These are phyloP conservation scores for Tholera decimalis DNA, from an alignment of 2,888 invertebrate genomes.

Conservation along the genomic window DNA sequence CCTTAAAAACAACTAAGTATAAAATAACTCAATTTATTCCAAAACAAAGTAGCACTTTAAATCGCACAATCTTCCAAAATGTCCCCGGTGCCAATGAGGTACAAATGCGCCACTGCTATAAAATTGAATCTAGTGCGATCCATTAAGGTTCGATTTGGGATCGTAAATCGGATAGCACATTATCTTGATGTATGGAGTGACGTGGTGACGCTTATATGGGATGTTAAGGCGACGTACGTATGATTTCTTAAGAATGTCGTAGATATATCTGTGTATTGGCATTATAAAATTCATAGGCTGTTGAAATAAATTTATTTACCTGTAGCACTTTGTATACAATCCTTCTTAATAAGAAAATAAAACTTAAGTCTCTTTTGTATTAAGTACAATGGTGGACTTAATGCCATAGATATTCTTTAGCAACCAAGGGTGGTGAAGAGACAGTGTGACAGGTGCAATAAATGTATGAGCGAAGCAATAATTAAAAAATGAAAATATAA, in stretches of 20 bases:
- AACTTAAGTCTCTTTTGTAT: too few species aligned
- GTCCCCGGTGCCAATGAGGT: constrained; percentile 35
- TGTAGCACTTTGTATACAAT: too few species aligned
- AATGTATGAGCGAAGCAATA: too few species aligned
- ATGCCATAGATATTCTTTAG: too few species aligned
- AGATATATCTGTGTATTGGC: too few species aligned
- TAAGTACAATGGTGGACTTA: too few species aligned
- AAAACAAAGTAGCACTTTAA: constrained; percentile 45
- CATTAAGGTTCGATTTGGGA: constrained; percentile 79
- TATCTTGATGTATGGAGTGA: constrained; percentile 86
- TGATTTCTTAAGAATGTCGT: background rate
- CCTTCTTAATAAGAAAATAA: too few species aligned
- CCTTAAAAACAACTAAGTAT: background rate
- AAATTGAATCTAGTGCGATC: constrained; percentile 75
- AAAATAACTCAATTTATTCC: constrained; percentile 31
- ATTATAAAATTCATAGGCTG: too few species aligned
- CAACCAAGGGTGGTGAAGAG: too few species aligned
- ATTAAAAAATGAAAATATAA: too few species aligned
- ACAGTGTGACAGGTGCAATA: too few species aligned
- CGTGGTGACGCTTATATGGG: constrained; percentile 74
- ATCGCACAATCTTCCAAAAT: constrained; percentile 56
- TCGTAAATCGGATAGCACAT: constrained; percentile 84
- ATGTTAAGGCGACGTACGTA: constrained; percentile 73
- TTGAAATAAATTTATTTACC: too few species aligned
- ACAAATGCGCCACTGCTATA: constrained; percentile 68